These are phyloP conservation scores for Tragelaphus buxtoni DNA, from an alignment of 2,113 vertebrate species.

Conservation along the genomic window DNA sequence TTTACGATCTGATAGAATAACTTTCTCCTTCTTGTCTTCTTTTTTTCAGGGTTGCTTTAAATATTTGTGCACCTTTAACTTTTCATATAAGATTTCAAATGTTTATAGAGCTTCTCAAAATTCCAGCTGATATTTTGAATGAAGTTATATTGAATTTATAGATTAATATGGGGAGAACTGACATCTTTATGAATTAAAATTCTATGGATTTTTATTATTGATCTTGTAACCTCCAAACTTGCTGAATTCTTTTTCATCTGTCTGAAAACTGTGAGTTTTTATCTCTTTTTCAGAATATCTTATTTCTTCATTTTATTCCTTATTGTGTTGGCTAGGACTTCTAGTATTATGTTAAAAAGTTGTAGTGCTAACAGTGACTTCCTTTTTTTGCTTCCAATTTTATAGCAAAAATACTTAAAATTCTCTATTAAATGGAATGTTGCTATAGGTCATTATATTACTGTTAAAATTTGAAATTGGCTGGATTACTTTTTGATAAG, in stretches of 20 bases:
- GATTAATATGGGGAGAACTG: not conserved
- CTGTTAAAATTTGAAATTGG: constrained; percentile 1
- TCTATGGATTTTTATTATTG: not conserved
- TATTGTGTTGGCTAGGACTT: not conserved
- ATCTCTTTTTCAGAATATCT: not conserved
- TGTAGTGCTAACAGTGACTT: not conserved
- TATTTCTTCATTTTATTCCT: not conserved
- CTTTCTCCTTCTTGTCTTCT: not conserved
- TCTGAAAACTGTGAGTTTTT: not conserved
- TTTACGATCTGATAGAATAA: not conserved
- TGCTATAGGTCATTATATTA: not conserved
- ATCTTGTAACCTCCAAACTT: not conserved
- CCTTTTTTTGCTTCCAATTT: not conserved
- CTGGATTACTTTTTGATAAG: not conserved
- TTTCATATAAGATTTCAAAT: not conserved
- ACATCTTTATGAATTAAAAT: constrained; percentile 31
- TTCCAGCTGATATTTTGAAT: constrained; percentile 2
- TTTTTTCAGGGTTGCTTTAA: not conserved
- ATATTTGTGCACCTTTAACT: not conserved
- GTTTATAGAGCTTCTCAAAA: not conserved
- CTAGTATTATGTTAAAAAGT: not conserved
- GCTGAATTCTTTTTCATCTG: not conserved
- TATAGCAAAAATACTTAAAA: not conserved
- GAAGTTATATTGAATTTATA: not conserved
- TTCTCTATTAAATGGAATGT: not conserved